Conservation (phyloP, 2,888 invertebrate species). For the Actias luna region DNA sequence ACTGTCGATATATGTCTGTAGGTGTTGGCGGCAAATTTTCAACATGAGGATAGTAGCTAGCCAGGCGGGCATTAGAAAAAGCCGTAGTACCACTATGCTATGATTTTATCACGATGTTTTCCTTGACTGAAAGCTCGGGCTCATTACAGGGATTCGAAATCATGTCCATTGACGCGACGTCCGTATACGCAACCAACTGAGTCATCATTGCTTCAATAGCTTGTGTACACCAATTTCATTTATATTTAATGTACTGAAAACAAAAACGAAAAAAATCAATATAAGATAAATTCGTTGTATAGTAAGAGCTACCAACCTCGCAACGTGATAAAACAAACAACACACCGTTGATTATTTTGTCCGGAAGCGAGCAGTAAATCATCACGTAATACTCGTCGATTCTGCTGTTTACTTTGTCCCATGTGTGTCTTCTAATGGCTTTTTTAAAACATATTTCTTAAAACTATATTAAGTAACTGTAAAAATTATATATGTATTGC, state of each 20-base stretch:
- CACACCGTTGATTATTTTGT: conserved; percentile 22
- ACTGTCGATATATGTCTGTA: too few species aligned
- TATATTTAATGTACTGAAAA: neutral
- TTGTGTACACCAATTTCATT: neutral
- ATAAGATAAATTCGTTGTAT: neutral
- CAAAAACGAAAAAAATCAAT: neutral
- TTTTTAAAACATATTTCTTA: conserved; percentile 21
- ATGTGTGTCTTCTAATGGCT: conserved; percentile 18
- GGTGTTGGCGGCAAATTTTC: too few species aligned
- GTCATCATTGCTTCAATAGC: too few species aligned
- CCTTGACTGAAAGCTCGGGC: too few species aligned
- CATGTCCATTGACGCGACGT: too few species aligned
- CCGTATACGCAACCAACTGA: too few species aligned
- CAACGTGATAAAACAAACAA: conserved; percentile 23
- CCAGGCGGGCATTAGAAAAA: too few species aligned
- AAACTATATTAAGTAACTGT: neutral
- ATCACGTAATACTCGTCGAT: conserved; percentile 31
- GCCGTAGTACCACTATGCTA: too few species aligned
- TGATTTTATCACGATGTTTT: too few species aligned
- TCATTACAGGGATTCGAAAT: too few species aligned
- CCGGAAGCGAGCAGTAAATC: conserved; percentile 33
- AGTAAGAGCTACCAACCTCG: neutral
- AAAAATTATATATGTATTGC: neutral
- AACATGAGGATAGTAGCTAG: too few species aligned
- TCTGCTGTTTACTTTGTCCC: conserved; percentile 19